These are phyloP conservation scores for Aegithalos caudatus DNA, from an alignment of 2,113 vertebrate genomes.

Conservation along the genomic window DNA sequence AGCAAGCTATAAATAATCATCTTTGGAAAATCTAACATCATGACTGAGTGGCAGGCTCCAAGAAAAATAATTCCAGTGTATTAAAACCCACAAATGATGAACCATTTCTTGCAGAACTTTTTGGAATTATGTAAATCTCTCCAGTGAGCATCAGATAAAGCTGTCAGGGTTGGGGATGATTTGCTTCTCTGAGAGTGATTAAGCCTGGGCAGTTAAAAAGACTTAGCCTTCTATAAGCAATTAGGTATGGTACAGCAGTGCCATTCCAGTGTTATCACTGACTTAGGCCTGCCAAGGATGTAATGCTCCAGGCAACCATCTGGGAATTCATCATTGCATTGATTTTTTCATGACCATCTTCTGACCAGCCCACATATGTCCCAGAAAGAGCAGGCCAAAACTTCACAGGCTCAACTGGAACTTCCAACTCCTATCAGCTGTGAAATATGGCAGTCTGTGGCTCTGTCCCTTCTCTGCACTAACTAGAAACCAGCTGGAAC, in stretches of 20 bases:
- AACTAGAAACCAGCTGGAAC: neutral
- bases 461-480: neutral
- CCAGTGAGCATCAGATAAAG: neutral
- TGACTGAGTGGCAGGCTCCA: neutral
- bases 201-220: neutral
- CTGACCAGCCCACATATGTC: neutral
- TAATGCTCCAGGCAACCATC: neutral
- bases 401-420: neutral
- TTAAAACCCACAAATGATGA: neutral
- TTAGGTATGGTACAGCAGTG: neutral
- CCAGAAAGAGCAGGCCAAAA: neutral
- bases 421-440: neutral
- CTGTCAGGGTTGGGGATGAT: neutral
- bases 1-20: slow-evolving; percentile 23
- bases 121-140: neutral
- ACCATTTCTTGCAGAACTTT: neutral
- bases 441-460: neutral
- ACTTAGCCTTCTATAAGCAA: neutral
- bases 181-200: neutral
- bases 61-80: neutral
- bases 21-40: neutral
- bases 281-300: neutral
- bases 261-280: neutral
- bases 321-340: neutral
- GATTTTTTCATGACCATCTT: neutral